These are phyloP conservation scores for Ondatra zibethicus DNA, from an alignment of 2,113 vertebrate genomes.

Conservation along the genomic window DNA sequence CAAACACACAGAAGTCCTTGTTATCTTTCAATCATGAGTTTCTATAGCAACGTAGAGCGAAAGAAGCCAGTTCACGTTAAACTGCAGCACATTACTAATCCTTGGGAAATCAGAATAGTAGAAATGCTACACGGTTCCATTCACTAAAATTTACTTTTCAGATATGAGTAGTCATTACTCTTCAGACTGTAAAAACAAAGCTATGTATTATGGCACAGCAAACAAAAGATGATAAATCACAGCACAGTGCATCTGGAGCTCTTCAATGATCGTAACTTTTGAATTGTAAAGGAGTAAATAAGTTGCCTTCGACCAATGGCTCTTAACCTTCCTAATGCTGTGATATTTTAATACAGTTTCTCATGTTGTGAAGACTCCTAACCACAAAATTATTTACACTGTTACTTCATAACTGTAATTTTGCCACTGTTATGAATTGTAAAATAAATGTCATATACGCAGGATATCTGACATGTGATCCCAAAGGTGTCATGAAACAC, in stretches of 20 bases:
- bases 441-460: neutral
- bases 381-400: neutral
- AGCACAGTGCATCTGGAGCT: neutral
- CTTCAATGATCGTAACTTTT: neutral
- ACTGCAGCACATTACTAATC: neutral
- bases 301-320: fast-evolving
- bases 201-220: neutral
- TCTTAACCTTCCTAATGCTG: neutral
- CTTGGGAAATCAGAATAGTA: neutral
- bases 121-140: neutral
- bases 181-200: neutral
- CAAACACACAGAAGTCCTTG: neutral
- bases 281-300: neutral
- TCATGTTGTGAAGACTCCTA: neutral
- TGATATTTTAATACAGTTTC: neutral
- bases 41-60: neutral
- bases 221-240: neutral
- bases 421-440: neutral
- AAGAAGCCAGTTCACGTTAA: neutral
- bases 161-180: neutral
- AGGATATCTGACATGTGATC: neutral
- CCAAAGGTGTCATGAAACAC: neutral
- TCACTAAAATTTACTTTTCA: neutral
- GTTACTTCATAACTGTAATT: neutral
- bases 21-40: neutral